Percentiles rank a stretch among this genome's conserved stretches.
Conservation (phyloP, 2,797 vertebrate species). For the Melanotaenia trifasciata region DNA sequence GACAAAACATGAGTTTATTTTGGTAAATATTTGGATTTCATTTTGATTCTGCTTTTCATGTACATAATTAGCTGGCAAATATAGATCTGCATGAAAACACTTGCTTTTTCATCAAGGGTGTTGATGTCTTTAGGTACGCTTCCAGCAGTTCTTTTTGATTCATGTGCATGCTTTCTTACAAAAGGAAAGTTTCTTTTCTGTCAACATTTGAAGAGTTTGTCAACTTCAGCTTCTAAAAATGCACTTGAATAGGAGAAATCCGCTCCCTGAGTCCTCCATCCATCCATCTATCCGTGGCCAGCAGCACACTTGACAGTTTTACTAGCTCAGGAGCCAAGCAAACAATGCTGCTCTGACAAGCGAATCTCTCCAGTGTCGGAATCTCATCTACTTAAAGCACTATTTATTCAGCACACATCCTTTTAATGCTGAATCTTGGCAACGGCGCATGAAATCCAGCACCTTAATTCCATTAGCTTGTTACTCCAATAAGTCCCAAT, state of each 20-base stretch:
- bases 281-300: slow-evolving; percentile 64
- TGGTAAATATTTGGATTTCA: slow-evolving; percentile 83
- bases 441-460: slow-evolving; percentile 78
- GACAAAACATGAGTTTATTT: slow-evolving; percentile 83
- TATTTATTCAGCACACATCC: slow-evolving; percentile 82
- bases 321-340: slow-evolving; percentile 66
- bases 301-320: slow-evolving; percentile 71
- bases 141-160: slow-evolving; percentile 62
- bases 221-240: slow-evolving; percentile 52
- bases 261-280: slow-evolving; percentile 45
- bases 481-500: slow-evolving; percentile 84
- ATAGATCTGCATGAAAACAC: slow-evolving; percentile 68
- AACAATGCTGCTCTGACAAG: slow-evolving; percentile 77
- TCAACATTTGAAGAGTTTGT: slow-evolving; percentile 62
- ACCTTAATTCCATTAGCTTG: slow-evolving; percentile 85
- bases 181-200: slow-evolving; percentile 52
- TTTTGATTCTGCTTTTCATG: slow-evolving; percentile 81
- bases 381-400: slow-evolving; percentile 80
- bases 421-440: slow-evolving; percentile 83
- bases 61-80: slow-evolving; percentile 81
- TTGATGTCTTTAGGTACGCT: slow-evolving; percentile 63
- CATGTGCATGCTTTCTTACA: slow-evolving; percentile 17
- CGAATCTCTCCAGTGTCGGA: slow-evolving; percentile 73
- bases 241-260: slow-evolving; percentile 45
- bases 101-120: slow-evolving; percentile 51